Conservation (phyloP, 2,113 vertebrate species). For the Gallinago jamesoni region DNA sequence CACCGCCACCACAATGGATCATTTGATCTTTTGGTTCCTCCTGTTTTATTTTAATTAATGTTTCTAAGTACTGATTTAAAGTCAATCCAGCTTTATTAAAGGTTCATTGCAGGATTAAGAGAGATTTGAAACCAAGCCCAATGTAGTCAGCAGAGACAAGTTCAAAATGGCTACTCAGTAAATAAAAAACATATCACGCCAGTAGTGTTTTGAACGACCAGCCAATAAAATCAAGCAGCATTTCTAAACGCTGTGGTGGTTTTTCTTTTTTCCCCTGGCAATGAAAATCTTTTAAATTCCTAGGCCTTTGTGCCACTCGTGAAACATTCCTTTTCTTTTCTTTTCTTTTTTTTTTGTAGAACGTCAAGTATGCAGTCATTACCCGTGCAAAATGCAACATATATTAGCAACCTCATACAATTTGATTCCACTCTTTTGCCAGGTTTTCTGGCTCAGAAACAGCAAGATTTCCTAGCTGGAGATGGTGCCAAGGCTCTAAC, state of each 20-base stretch:
- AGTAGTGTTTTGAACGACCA: constrained; percentile 10
- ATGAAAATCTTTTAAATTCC: neutral
- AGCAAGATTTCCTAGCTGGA: neutral
- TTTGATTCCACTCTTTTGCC: neutral
- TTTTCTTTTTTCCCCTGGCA: neutral
- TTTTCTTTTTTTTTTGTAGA: neutral
- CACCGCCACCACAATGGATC: neutral
- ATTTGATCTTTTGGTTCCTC: constrained; percentile 64
- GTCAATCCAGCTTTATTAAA: constrained; percentile 71
- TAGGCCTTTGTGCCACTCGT: neutral
- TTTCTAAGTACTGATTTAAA: constrained; percentile 65
- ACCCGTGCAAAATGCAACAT: neutral
- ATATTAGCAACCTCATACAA: neutral
- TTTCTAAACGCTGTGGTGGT: neutral
- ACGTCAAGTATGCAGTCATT: accelerated
- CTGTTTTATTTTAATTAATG: constrained; percentile 70
- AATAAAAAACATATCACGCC: constrained; percentile 43
- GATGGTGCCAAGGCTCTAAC: neutral
- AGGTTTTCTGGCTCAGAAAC: neutral
- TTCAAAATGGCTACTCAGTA: constrained; percentile 69
- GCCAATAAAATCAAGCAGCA: constrained; percentile 6
- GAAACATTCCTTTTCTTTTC: neutral
- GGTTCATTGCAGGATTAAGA: constrained; percentile 73
- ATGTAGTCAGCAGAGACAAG: constrained; percentile 65
- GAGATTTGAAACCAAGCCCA: constrained; percentile 71